Percentiles rank a stretch among this genome's conserved stretches.
These are phyloP conservation scores for Leiothrix lutea DNA, from an alignment of 2,113 vertebrate genomes.

Conservation along the genomic window DNA sequence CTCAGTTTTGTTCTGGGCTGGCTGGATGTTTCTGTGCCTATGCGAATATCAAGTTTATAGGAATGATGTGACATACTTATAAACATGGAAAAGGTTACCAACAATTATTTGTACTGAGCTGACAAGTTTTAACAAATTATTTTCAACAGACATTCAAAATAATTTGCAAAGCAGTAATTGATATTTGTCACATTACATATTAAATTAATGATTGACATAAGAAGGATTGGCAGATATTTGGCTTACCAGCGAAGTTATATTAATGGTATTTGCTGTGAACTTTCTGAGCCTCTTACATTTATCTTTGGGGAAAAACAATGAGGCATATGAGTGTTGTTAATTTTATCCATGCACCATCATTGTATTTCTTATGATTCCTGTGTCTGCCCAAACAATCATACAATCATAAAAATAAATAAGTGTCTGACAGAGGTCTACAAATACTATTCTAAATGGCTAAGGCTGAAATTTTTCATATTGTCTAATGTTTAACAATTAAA, in stretches of 20 bases:
- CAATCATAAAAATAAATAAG: conserved; percentile 70
- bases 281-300: background rate
- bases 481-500: conserved; percentile 54
- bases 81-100: background rate
- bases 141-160: background rate
- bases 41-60: background rate
- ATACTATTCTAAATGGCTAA: conserved; percentile 39
- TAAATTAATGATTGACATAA: background rate
- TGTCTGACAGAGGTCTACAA: conserved; percentile 11
- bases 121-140: background rate
- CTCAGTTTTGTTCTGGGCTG: background rate
- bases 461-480: conserved; percentile 59
- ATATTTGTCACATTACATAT: background rate
- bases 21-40: background rate
- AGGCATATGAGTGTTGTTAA: conserved; percentile 10
- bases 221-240: background rate
- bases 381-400: conserved; percentile 23
- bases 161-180: background rate
- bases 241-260: background rate
- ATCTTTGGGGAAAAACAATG: conserved; percentile 31
- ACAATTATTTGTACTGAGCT: background rate
- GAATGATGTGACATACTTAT: background rate
- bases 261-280: background rate
- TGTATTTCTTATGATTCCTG: conserved; percentile 38
- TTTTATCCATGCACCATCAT: conserved; percentile 17